These are phyloP conservation scores for Meloidogyne hapla DNA, from an alignment of 1,140 invertebrate species.

Conservation along the genomic window DNA sequence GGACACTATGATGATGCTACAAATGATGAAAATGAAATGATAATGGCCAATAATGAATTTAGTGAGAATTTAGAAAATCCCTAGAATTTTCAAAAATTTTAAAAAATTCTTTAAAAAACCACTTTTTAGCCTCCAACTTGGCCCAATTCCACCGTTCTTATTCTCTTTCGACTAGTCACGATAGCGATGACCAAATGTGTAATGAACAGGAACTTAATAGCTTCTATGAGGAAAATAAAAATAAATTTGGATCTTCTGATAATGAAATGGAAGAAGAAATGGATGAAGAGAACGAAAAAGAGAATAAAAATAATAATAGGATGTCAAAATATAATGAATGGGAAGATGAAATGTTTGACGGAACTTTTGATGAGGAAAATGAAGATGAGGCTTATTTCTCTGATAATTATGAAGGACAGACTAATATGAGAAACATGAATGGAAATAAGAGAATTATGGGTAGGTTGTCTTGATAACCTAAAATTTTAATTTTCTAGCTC, in stretches of 20 bases:
- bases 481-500: not conserved
- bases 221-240: constrained; percentile 19
- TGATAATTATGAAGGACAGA: not conserved
- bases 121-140: constrained; percentile 26
- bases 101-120: too few relatives aligned
- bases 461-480: not conserved
- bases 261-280: not conserved
- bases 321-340: constrained; percentile 13
- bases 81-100: not conserved
- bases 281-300: not conserved
- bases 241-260: not conserved
- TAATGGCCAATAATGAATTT: constrained; percentile 30
- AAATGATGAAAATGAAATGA: constrained; percentile 27
- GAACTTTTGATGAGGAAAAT: not conserved
- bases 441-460: too few relatives aligned
- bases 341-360: constrained; percentile 16
- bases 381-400: not conserved
- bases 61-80: not conserved
- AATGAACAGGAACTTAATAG: constrained; percentile 14
- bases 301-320: not conserved
- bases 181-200: constrained; percentile 17
- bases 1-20: constrained; percentile 37
- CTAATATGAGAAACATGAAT: too few relatives aligned
- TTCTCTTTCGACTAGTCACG: not conserved
- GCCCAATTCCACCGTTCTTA: constrained; percentile 44